These are phyloP conservation scores for Scaptodrosophila lebanonensis DNA, from an alignment of 1,140 invertebrate species.

Conservation along the genomic window DNA sequence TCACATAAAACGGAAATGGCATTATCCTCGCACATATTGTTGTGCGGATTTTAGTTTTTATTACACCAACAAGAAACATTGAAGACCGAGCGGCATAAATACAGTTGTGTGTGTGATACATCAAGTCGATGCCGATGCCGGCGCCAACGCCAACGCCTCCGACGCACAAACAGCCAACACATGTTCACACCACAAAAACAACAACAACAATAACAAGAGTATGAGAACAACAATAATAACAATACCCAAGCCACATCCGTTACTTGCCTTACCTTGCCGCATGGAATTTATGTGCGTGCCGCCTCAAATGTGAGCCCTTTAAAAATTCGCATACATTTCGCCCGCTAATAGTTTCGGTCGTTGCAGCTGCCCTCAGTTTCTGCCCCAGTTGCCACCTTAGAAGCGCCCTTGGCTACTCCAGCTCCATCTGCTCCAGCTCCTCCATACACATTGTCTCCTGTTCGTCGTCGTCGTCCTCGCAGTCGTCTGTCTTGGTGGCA, in stretches of 20 bases:
- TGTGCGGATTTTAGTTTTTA: conserved; percentile 75
- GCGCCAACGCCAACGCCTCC: conserved; percentile 1
- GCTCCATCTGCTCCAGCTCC: too few species aligned
- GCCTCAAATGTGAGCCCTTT: conserved; percentile 15
- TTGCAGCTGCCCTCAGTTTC: conserved; percentile 8
- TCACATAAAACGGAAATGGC: conserved; percentile 75
- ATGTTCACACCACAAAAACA: not conserved
- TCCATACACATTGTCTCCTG: too few species aligned
- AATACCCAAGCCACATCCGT: too few species aligned
- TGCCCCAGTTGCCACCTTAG: not conserved
- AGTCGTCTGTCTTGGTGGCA: too few species aligned
- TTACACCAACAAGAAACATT: conserved; percentile 50
- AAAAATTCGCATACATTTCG: conserved; percentile 48
- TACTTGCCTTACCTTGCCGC: conserved; percentile 34
- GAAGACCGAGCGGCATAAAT: conserved; percentile 49
- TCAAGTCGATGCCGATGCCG: conserved; percentile 28
- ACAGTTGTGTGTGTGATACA: conserved; percentile 71
- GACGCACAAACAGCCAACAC: conserved; percentile 28
- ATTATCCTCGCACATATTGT: conserved; percentile 75
- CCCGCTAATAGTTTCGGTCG: conserved; percentile 59
- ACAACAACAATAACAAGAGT: too few species aligned
- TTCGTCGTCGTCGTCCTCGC: too few species aligned
- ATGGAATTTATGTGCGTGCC: conserved; percentile 64
- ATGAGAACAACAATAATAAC: too few species aligned
- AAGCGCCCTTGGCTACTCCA: too few species aligned